Conservation (phyloP, 2,797 vertebrate genomes). For the Labroides dimidiatus region DNA sequence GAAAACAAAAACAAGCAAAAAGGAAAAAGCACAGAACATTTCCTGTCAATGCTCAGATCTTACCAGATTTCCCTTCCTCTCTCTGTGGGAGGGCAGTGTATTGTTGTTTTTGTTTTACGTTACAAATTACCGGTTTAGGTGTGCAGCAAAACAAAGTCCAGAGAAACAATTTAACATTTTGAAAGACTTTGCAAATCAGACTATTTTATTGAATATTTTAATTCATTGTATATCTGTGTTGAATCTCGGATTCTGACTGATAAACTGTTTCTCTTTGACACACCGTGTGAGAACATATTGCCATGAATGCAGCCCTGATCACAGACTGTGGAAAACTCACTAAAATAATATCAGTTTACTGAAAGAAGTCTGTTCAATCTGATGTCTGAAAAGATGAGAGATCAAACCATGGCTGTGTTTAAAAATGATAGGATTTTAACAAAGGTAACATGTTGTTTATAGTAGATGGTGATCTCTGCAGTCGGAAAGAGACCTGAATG, state of each 20-base stretch:
- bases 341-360: too few relatives aligned
- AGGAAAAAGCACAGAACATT: conserved; percentile 22
- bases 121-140: conserved; percentile 3
- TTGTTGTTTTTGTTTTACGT: conserved; percentile 29
- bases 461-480: too few relatives aligned
- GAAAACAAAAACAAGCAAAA: conserved; percentile 42
- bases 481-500: too few relatives aligned
- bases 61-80: conserved; percentile 24
- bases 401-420: too few relatives aligned
- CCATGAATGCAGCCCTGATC: too few relatives aligned
- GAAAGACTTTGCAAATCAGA: neutral
- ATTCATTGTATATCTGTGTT: neutral
- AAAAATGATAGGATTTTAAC: too few relatives aligned
- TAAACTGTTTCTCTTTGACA: too few relatives aligned
- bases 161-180: neutral
- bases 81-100: conserved; percentile 12
- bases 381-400: too few relatives aligned
- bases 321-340: too few relatives aligned
- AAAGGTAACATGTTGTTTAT: too few relatives aligned
- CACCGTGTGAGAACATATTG: too few relatives aligned
- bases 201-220: neutral
- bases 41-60: conserved; percentile 25
- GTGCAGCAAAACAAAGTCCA: conserved; percentile 6
- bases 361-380: too few relatives aligned
- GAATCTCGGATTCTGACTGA: neutral